phyloP scores from a whole-genome alignment of 2,888 invertebrate genomes.

The Pasiphila rectangulata region DNA sequence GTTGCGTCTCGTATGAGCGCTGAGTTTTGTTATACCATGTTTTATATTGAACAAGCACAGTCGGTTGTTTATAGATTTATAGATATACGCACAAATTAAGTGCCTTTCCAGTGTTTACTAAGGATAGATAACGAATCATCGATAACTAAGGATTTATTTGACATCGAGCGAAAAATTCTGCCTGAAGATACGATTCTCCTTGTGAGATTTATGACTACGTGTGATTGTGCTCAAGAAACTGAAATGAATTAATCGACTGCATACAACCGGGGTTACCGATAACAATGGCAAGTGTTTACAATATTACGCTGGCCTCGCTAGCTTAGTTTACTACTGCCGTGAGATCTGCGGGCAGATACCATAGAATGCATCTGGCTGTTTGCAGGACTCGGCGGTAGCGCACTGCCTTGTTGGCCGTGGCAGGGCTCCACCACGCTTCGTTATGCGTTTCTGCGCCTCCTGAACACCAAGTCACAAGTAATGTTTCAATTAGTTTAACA shows the following conservation, averaged over 20 bases:
- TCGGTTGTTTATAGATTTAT: too few relatives aligned
- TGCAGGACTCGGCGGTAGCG: constrained; percentile 14
- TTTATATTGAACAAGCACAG: not conserved
- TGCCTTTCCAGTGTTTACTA: constrained; percentile 1
- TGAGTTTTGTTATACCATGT: too few relatives aligned
- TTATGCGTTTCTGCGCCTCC: constrained; percentile 15
- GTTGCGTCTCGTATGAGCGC: not conserved
- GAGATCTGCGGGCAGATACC: constrained; percentile 12
- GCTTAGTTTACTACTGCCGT: not conserved
- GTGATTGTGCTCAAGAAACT: constrained; percentile 6
- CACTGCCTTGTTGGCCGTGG: constrained; percentile 14
- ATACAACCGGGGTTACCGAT: not conserved
- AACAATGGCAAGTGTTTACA: constrained; percentile 10
- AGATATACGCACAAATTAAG: not conserved
- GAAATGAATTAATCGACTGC: not conserved
- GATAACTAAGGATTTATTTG: too few relatives aligned
- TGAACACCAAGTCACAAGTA: constrained; percentile 25
- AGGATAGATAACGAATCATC: too few relatives aligned
- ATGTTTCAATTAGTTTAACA: constrained; percentile 25
- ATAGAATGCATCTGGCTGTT: constrained; percentile 25
- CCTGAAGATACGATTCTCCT: constrained; percentile 3
- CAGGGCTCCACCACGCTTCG: constrained; percentile 9
- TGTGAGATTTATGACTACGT: too few relatives aligned
- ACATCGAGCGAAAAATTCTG: constrained; percentile 2
- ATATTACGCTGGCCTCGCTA: constrained; percentile 3